Evolutionary conservation across 2,888 invertebrate genomes (phyloP).

Genomic region (Sinodicranocentrus sp.): DNA sequence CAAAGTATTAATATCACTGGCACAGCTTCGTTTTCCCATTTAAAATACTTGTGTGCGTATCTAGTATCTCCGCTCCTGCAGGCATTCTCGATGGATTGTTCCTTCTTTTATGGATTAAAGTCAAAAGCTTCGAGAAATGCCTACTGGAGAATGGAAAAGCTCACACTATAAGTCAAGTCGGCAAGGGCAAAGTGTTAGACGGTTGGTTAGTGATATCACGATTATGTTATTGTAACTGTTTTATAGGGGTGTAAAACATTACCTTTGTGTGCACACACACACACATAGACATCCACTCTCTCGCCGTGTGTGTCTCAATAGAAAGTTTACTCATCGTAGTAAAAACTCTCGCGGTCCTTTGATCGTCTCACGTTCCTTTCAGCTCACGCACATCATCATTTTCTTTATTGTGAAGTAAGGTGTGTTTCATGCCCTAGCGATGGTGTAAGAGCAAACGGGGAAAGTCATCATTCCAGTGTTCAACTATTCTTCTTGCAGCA

Average conservation of each 20-base stretch:
- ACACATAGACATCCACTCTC: background rate
- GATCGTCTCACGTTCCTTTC: constrained; percentile 46
- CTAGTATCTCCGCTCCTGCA: constrained; percentile 26
- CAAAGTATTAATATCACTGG: too few relatives aligned
- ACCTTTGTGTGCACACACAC: background rate
- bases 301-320: constrained; percentile 14
- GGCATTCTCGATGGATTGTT: constrained; percentile 22
- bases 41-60: background rate
- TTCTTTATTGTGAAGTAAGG: constrained; percentile 41
- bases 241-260: constrained; percentile 61
- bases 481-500: background rate
- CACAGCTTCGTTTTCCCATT: background rate
- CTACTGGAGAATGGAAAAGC: background rate
- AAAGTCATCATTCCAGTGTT: constrained; percentile 46
- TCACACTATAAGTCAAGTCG: too few relatives aligned
- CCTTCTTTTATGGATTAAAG: constrained; percentile 27
- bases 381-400: constrained; percentile 48
- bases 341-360: constrained; percentile 29
- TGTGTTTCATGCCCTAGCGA: constrained; percentile 12
- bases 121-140: background rate
- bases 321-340: constrained; percentile 11
- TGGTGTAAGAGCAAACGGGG: background rate
- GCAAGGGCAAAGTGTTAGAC: constrained; percentile 25
- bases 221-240: constrained; percentile 50
- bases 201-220: constrained; percentile 33